Evolutionary conservation across 2,797 vertebrate species (phyloP).

Genomic region (Pampus argenteus): DNA sequence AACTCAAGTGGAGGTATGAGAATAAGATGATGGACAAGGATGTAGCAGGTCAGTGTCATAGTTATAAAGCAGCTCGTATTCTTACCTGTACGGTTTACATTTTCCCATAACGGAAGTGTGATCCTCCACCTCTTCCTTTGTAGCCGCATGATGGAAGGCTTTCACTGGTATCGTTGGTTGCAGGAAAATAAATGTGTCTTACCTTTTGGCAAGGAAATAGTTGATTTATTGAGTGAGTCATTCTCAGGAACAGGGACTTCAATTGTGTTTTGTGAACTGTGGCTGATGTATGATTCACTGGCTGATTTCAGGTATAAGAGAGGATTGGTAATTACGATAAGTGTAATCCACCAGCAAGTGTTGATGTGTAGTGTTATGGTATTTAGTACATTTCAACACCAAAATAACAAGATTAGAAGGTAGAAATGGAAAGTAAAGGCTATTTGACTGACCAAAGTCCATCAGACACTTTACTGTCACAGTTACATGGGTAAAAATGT

Average conservation of each 20-base stretch:
- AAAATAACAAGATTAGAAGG: background rate
- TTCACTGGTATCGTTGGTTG: conserved; percentile 34
- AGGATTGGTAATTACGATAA: background rate
- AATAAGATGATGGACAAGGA: conserved; percentile 8
- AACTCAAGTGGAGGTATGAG: conserved; percentile 8
- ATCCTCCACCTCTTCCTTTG: conserved; percentile 29
- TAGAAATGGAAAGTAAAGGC: background rate
- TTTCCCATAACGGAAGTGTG: conserved; percentile 15
- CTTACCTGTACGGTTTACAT: conserved; percentile 20
- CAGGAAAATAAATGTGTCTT: conserved; percentile 17
- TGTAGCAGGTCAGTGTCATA: conserved; percentile 24
- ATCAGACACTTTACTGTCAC: background rate
- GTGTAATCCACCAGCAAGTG: background rate
- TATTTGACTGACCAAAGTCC: conserved; percentile 30
- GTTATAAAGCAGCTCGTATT: conserved; percentile 21
- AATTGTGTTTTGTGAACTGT: background rate
- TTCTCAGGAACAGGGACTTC: background rate
- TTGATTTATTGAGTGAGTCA: conserved; percentile 32
- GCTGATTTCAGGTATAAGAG: background rate
- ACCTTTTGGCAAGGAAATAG: conserved; percentile 27
- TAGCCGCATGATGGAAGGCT: conserved; percentile 17
- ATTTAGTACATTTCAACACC: background rate
- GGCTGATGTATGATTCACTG: background rate
- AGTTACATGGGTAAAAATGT: conserved; percentile 6
- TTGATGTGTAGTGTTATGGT: background rate